Evolutionary conservation across 2,797 vertebrate species (phyloP), one percentile per base, ranked within the genome.

Genomic region (Melanotaenia parkinsoni): DNA sequence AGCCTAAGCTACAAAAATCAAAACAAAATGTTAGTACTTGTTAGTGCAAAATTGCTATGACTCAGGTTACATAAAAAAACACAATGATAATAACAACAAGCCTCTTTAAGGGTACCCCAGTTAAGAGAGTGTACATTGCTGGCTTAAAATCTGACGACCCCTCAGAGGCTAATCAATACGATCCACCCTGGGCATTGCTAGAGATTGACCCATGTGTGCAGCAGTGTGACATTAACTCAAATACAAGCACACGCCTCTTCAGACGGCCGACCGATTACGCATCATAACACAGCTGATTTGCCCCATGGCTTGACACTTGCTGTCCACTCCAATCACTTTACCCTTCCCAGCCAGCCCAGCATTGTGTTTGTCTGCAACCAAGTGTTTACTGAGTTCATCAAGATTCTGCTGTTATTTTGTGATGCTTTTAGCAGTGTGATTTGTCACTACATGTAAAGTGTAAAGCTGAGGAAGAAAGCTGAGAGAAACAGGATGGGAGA

Each of bases 211-310:
- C 37, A 3, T 59, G 57, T 82, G 80, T 78, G 74, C 79, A 64
- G 64, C 77, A 32, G 72, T 51, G 70, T 73, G 74, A 77, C 76
- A 82, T 37, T 38, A 67, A 76, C 61, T 74, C 76, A 86, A 30
- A 74, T 61, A 50, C 83, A 67, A 59, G 60, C 68, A 63, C 76
- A 79, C 75, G 85, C 81, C 84, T 84, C 81, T 78, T 79, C 73
- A 88, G 86, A 91, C 76, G 71, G 81, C 70, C 45, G 58, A 78
- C 72, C 70, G 83, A 90, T 90, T 86, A 89, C 86, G 87, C 91
- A 91, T 90, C 88, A 83, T 80, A 91, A 89, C 89, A 83, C 88
- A 89, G 83, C 88, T 88, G 91, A 92, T 89, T 85, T 85, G 87
- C 90, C 92, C 91, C 72, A 62, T 88, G 88, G 92, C 84, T 84